Base-by-base conservation (phyloP, 2,797 vertebrate species). In the Peromyscus eremicus region DNA sequence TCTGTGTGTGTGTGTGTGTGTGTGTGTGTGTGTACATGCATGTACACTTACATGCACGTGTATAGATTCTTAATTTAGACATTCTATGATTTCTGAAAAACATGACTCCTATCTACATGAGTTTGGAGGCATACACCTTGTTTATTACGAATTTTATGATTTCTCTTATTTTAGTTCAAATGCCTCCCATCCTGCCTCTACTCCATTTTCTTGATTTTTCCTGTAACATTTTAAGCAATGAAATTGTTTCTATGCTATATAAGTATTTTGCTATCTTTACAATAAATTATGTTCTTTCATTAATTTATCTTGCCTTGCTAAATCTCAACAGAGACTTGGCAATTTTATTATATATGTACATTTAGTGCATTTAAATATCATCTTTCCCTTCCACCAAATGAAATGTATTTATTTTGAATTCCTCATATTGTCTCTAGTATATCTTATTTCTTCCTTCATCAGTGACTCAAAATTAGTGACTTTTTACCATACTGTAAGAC, bases 341-440 rank as follows among this genome's bases (percentile, higher is more conserved):
- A 82, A 85, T 95, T 88, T 57, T 82, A 88, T 84, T 87, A 68
- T 60, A 2, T 88, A 29, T 57, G 27, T 29, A 3, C 49, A 57
- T 73, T 71, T 87, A 14, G n/a, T 57, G 2, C 37, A 57, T 57
- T 71, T 57, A 55, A 57, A 77, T 88, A 96, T 60, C 19, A 77
- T 96, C 86, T 73, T 62, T 96, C 40, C 79, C 64, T 89, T 79
- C 68, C 40, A 94, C 29, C 37, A 71, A 70, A 71, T 86, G 62
- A 37, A n/a, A 92, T 87, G 76, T 89, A 71, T 88, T 94, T 90
- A 87, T 43, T 80, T 96, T 91, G n/a, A 96, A 95, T 95, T 83
- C 34, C 66, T 46, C 92, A 32, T 12, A 29, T 94, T 87, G 49
- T 86, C 23, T 96, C 81, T 94, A 43, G 52, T 92, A 76, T 60